These are phyloP conservation scores for Rhagophthalmus giganteus DNA, from an alignment of 2,888 invertebrate species.

Conservation along the genomic window DNA sequence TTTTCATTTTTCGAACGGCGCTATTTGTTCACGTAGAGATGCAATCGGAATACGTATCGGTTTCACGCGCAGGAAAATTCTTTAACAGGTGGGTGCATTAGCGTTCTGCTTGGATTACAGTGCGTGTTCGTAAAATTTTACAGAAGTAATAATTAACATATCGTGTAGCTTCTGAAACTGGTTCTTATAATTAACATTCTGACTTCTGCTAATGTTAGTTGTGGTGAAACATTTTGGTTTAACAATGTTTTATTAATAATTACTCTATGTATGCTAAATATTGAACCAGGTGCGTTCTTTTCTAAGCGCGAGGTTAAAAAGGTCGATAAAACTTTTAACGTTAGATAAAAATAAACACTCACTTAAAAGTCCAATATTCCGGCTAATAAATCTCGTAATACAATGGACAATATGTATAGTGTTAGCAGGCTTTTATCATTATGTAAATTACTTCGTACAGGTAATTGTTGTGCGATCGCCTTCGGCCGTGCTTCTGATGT, in stretches of 20 bases:
- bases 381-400: no score
- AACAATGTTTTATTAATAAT: conserved; percentile 7
- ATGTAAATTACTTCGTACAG: no score
- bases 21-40: neutral
- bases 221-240: conserved; percentile 9
- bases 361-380: no score
- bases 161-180: conserved; percentile 38
- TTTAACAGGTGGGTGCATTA: conserved; percentile 33
- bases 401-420: no score
- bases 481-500: no score
- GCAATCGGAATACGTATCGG: conserved; percentile 10
- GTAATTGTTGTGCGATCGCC: no score
- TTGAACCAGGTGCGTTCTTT: neutral
- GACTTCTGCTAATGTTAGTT: conserved; percentile 2
- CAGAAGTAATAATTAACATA: conserved; percentile 39
- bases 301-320: no score
- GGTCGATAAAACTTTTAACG: no score
- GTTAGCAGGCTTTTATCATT: no score
- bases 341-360: no score
- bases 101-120: conserved; percentile 31
- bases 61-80: conserved; percentile 30
- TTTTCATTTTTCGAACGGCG: neutral
- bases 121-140: conserved; percentile 33
- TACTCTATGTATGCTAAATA: neutral
- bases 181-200: conserved; percentile 29